Evolutionary conservation across 1,140 invertebrate species (phyloP).

Genomic region (Caenorhabditis brenneri): DNA sequence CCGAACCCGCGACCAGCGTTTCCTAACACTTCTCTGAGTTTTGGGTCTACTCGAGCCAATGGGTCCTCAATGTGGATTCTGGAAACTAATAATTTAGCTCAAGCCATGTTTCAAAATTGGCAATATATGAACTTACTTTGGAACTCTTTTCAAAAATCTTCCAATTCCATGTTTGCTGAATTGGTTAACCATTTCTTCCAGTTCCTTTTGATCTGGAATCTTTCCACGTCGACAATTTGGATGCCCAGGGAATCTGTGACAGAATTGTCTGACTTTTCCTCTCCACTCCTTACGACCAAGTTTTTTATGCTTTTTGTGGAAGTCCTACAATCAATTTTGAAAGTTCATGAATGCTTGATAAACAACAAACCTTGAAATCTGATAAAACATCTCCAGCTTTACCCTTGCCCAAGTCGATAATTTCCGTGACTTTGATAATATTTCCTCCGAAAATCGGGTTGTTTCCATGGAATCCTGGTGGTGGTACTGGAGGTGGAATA

Average conservation of each 20-base stretch:
- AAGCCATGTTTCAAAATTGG: too few species aligned
- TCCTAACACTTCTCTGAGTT: neutral
- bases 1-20: neutral
- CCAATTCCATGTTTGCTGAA: conserved; percentile 4
- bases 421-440: neutral
- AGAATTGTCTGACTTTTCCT: conserved; percentile 31
- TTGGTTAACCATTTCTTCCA: neutral
- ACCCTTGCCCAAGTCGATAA: neutral
- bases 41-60: conserved; percentile 25
- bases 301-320: neutral
- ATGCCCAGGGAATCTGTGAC: conserved; percentile 44
- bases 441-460: neutral
- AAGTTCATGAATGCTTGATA: neutral
- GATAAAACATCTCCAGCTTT: conserved; percentile 2
- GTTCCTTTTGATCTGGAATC: conserved; percentile 1
- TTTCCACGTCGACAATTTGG: conserved; percentile 22
- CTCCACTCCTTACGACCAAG: conserved; percentile 31
- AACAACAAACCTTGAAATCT: neutral
- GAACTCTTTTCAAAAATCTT: conserved; percentile 24
- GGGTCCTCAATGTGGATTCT: conserved; percentile 45
- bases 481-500: neutral
- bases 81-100: too few species aligned
- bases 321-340: neutral
- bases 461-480: neutral
- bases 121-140: neutral